A percentile compares a stretch with the other conserved stretches of the same genome.
Conservation (phyloP, 2,113 vertebrate genomes). For the rat (Rattus norvegicus) region GRCr8 NC_086024.1:42465001-42465500, state of each 20-base stretch:
- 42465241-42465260: constrained; percentile 28
- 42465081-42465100: not conserved
- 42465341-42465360: constrained; percentile 48
- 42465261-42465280: constrained; percentile 32
- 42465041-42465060: not conserved
- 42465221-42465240: constrained; percentile 3
- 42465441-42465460: constrained; percentile 11
- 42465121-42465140: not conserved
- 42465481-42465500: not conserved
- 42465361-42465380: constrained; percentile 11
- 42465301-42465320: constrained; percentile 51
- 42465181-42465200: constrained; percentile 15
- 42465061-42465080: not conserved
- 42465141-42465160: not conserved
- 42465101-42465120: not conserved
- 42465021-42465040: not conserved
- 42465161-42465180: not conserved
- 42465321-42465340: constrained; percentile 66
- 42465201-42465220: constrained; percentile 38
- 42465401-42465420: constrained; percentile 1
- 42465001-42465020: not conserved
- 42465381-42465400: constrained; percentile 29
- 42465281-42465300: constrained; percentile 50
- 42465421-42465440: constrained; percentile 46
- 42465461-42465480: not conserved